A percentile compares a stretch with the other conserved stretches of the same genome.
These are phyloP conservation scores for Notocelia uddmanniana DNA, from an alignment of 2,888 invertebrate genomes.

Conservation along the genomic window DNA sequence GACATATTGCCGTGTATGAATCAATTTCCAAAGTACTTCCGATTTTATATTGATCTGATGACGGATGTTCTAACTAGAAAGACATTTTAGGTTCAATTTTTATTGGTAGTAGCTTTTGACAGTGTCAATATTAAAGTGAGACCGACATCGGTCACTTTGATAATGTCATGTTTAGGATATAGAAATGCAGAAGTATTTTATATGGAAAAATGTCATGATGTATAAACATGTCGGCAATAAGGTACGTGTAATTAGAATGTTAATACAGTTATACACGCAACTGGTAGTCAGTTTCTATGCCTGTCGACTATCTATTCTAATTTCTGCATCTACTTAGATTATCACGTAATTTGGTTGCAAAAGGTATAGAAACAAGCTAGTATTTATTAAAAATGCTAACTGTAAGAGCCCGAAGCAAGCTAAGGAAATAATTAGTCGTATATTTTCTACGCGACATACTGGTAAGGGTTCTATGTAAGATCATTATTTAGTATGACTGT, in stretches of 20 bases:
- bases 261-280: slow-evolving; percentile 23
- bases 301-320: slow-evolving; percentile 4
- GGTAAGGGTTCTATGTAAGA: slow-evolving; percentile 41
- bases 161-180: slow-evolving; percentile 13
- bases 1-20: slow-evolving; percentile 1
- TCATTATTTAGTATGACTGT: slow-evolving; percentile 37
- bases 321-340: slow-evolving; percentile 4
- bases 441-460: slow-evolving; percentile 36
- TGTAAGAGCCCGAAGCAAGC: slow-evolving; percentile 9
- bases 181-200: slow-evolving; percentile 35
- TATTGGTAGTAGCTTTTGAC: slow-evolving; percentile 16
- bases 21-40: slow-evolving; percentile 1
- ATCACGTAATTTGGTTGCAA: slow-evolving; percentile 13
- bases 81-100: slow-evolving; percentile 22
- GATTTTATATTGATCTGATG: slow-evolving; percentile 29
- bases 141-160: not conserved
- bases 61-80: slow-evolving; percentile 33
- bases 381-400: slow-evolving; percentile 27
- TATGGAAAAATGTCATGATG: slow-evolving; percentile 36
- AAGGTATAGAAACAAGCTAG: slow-evolving; percentile 22
- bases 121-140: slow-evolving; percentile 17
- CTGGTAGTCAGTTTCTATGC: slow-evolving; percentile 25
- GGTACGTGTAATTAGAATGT: slow-evolving; percentile 21
- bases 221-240: slow-evolving; percentile 30
- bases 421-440: slow-evolving; percentile 31